Base-by-base conservation (phyloP, 2,888 invertebrate species). In the Leptarthrus brevirostris region DNA sequence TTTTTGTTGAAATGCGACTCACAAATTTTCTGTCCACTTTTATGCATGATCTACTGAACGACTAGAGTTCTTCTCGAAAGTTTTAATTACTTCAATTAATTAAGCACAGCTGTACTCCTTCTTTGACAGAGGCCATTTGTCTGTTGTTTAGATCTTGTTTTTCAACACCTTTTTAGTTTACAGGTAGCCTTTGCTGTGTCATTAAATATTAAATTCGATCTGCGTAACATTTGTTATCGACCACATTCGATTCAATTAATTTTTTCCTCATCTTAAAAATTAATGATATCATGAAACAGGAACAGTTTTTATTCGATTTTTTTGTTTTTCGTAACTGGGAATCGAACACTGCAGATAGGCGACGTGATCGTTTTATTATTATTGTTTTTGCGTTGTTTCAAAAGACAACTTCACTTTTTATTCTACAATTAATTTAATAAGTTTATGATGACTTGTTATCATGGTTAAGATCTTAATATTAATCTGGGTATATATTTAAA, bases 71-170 rank as follows among this genome's bases (percentile, higher is more conserved):
- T 30, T 56, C 16, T 56, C 56, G 14, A 56, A 24, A 56, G n/a
- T 56, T 56, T 34, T 56, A 56, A 56, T 56, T 56, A 30, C 30
- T 56, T 16, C 56, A 56, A 56, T 56, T 56, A 56, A 56, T 56
- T 56, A 56, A 56, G 24, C 34, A 14, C 30, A 24, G n/a, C 26
- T 56, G 56, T 30, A 56, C 56, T 26, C 16, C 56, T 56, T 8
- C 26, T 56, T 30, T 56, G 56, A 56, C 56, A 56, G 56, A 24
- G 10, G 2, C 8, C 56, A 56, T 56, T 56, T 30, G 56, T 56
- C 56, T 56, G 10, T n/a, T 22, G 30, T 56, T 30, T 8, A 30
- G 30, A 56, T 56, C 56, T 56, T 16, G 56, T 56, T 56, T 56
- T 56, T 56, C 56, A 56, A 56, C 56, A 56, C 56, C 56, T 56